phyloP scores from a whole-genome alignment of 53 echinoderm and acorn worm genomes.

The Crossaster papposus region DNA sequence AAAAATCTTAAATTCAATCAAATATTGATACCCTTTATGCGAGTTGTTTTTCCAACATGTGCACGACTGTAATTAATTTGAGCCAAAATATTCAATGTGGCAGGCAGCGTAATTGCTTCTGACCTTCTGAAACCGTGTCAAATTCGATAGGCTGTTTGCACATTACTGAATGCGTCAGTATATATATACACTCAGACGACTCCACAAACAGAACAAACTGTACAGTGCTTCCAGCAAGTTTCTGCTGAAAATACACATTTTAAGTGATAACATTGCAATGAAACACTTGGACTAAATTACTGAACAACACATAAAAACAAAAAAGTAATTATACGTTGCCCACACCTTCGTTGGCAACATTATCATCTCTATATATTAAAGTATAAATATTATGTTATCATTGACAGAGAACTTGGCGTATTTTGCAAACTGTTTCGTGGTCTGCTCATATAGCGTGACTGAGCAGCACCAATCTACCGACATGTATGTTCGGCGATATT shows the following conservation, averaged over 20 bases:
- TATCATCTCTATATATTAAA: neutral
- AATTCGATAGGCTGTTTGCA: neutral
- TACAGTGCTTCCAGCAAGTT: neutral
- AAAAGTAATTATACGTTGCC: neutral
- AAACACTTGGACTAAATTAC: neutral
- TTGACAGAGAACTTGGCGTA: neutral
- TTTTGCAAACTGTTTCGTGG: neutral
- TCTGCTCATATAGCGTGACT: neutral
- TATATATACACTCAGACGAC: neutral
- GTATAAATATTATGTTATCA: neutral
- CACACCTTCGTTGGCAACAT: neutral
- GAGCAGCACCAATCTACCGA: neutral
- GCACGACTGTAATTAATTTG: neutral
- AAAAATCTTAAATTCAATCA: no score
- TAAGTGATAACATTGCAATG: neutral
- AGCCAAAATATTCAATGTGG: neutral
- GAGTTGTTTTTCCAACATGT: neutral
- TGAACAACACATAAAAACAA: neutral
- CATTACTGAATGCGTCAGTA: neutral
- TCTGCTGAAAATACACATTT: neutral
- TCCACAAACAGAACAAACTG: neutral
- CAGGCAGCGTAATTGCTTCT: slow-evolving; percentile 14
- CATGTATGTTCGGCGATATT: neutral
- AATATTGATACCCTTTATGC: no score
- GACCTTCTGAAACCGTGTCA: slow-evolving; percentile 29